Evolutionary conservation across 2,888 invertebrate species (phyloP), one percentile per base, ranked within the genome.

Genomic region (Eupithecia pulchellata): DNA sequence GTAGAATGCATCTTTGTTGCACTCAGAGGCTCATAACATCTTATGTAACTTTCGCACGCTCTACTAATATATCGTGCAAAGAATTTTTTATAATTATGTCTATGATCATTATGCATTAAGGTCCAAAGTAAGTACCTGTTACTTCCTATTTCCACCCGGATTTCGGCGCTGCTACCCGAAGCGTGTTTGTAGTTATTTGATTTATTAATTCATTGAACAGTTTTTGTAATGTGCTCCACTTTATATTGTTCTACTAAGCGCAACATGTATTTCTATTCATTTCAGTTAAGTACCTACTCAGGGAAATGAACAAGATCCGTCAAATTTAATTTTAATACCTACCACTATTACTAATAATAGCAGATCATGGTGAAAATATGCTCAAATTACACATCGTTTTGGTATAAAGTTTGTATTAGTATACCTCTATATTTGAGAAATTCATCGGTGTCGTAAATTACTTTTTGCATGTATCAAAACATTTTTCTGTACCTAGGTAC

Each of bases 41-140:
- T 88, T 89, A 87, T 86, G 80, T 86, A 87, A 89, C 78, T 73
- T 77, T 90, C 88, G 76, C 90, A 90, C 88, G 91, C 83, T 88
- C 88, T 81, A 88, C 77, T 81, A 82, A 78, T 61, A 55, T n/a
- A 55, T 60, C 66, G 71, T 69, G 71, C 5, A 6, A 17, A 65
- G 66, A 61, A 39, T 71, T 69, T 68, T 69, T 63, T 58, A 25
- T 25, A 25, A 0, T 0, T 9, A 2, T 11, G 20, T 52, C n/a
- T 20, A 52, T 64, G 66, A 67, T 69, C 64, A 69, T 29, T 74
- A 74, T 65, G 70, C 70, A 64, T 70, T 66, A 69, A 66, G 74
- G 66, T 55, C 52, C 36, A 55, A 60, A 39, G 8, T 27, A 68
- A 55, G n/a, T n/a, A 47, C 20, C n/a, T n/a, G 47, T 58, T 55